These are phyloP conservation scores for Platypus cylindrus DNA, from an alignment of 2,888 invertebrate genomes.

Conservation along the genomic window DNA sequence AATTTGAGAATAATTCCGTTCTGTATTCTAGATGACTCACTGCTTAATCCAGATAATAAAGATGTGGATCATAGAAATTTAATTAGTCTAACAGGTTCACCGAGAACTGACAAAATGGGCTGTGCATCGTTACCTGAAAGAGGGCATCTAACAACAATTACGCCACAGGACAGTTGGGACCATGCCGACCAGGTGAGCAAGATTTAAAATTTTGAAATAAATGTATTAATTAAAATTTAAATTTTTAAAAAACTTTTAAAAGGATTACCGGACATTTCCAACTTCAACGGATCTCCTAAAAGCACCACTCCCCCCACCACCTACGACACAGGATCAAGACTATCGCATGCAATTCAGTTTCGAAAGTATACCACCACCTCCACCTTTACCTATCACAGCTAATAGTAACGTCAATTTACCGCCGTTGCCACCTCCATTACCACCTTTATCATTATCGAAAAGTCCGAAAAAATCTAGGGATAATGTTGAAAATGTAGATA, in stretches of 20 bases:
- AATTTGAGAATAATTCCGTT: not conserved
- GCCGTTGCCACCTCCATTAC: conserved; percentile 4
- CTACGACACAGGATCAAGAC: conserved; percentile 26
- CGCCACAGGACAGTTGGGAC: conserved; percentile 18
- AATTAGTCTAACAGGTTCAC: conserved; percentile 69
- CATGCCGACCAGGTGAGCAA: conserved; percentile 17
- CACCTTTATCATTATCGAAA: not conserved
- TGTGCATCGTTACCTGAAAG: conserved; percentile 6
- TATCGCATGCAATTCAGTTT: conserved; percentile 29
- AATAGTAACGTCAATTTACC: no score
- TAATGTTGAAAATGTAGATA: conserved; percentile 70
- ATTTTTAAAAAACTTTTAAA: conserved; percentile 8
- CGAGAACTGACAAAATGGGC: conserved; percentile 20
- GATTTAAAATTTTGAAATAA: not conserved
- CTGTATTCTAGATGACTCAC: conserved; percentile 19
- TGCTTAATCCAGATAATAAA: conserved; percentile 30
- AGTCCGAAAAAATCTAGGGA: conserved; percentile 33
- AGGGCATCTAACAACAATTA: conserved; percentile 11
- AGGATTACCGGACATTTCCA: conserved; percentile 24
- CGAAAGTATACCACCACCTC: conserved; percentile 18
- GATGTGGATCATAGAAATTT: conserved; percentile 77
- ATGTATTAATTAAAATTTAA: conserved; percentile 1
- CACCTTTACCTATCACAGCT: conserved; percentile 5
- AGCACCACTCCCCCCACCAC: conserved; percentile 5
- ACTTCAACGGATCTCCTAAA: not conserved